These are phyloP conservation scores for Megalopta genalis DNA, from an alignment of 1,140 invertebrate species.

Conservation along the genomic window DNA sequence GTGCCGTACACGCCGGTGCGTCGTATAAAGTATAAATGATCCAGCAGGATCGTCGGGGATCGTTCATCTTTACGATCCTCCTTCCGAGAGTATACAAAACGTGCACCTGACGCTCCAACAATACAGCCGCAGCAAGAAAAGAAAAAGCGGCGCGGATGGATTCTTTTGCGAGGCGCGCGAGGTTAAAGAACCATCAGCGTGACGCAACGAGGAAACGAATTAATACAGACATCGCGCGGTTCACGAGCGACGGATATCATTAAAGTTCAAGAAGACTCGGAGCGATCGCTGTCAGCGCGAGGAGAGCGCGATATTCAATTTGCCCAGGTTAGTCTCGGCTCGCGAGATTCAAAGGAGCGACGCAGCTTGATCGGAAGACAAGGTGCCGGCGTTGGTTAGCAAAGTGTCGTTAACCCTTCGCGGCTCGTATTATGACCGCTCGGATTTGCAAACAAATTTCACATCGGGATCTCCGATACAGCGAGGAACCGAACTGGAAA, in stretches of 20 bases:
- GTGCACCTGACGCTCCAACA: not conserved
- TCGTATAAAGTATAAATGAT: no score
- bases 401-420: constrained; percentile 8
- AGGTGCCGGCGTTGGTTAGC: not conserved
- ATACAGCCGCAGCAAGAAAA: not conserved
- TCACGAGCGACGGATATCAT: not conserved
- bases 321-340: constrained; percentile 28
- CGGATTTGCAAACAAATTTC: not conserved
- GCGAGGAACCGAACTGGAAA: no score
- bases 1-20: no score
- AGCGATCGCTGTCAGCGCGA: not conserved
- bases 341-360: constrained; percentile 6
- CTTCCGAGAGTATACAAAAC: not conserved
- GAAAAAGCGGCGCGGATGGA: not conserved
- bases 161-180: not conserved
- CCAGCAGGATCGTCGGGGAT: not conserved
- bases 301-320: constrained; percentile 28
- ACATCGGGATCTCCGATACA: no score
- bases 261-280: not conserved
- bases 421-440: not conserved
- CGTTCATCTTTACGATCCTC: not conserved
- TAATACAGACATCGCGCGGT: not conserved
- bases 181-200: not conserved
- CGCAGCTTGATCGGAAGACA: not conserved
- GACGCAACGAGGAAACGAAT: not conserved